Evolutionary conservation across 1,140 invertebrate species (phyloP).

Genomic region (Macrostomum lignano): DNA sequence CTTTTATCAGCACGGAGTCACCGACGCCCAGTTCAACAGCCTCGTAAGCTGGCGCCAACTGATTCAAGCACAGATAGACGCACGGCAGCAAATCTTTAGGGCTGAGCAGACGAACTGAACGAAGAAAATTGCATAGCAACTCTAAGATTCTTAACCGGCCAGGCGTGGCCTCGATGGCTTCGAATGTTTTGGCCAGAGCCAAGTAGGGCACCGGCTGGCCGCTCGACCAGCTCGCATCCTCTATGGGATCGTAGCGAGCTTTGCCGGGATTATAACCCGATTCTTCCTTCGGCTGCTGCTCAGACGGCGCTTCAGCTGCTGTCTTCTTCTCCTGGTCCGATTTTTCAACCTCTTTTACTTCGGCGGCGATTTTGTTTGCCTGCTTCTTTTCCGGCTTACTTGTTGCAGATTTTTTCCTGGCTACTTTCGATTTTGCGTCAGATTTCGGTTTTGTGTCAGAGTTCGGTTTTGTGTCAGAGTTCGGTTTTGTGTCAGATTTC

Average conservation of each 20-base stretch:
- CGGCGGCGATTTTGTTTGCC: no score
- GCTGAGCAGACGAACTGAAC: constrained; percentile 57
- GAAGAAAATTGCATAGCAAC: constrained; percentile 67
- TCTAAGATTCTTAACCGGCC: constrained; percentile 63
- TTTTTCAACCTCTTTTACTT: no score
- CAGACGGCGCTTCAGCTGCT: no score
- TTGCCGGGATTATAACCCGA: constrained; percentile 49
- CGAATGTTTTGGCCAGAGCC: constrained; percentile 59
- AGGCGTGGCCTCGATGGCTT: constrained; percentile 52
- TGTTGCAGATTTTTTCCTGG: no score
- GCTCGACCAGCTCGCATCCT: constrained; percentile 54
- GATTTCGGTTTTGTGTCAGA: no score
- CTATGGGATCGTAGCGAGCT: constrained; percentile 54
- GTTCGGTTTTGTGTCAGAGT: no score
- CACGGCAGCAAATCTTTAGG: constrained; percentile 60
- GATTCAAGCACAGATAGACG: constrained; percentile 77
- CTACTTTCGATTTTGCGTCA: no score
- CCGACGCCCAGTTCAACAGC: constrained; percentile 60
- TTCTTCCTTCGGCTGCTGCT: no score
- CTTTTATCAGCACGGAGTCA: constrained; percentile 62
- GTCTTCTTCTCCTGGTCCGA: no score
- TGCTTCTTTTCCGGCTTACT: no score
- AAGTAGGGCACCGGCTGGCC: constrained; percentile 59
- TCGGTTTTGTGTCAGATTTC: no score
- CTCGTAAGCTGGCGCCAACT: constrained; percentile 71